phyloP scores from a whole-genome alignment of 2,797 vertebrate species.

The Cyprinella venusta region DNA sequence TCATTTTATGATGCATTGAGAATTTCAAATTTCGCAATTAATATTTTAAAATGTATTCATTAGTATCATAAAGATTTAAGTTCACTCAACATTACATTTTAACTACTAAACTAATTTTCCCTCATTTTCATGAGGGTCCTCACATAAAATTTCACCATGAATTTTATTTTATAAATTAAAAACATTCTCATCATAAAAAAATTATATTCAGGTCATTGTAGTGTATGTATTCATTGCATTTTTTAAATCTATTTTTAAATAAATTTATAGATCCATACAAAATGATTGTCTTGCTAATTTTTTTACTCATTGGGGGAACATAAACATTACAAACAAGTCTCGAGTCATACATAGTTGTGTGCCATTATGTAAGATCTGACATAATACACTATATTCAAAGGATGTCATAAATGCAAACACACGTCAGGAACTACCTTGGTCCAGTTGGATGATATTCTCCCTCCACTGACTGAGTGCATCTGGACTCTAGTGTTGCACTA shows the following conservation, averaged over 20 bases:
- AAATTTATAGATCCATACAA: neutral
- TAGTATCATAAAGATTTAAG: neutral
- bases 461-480: neutral
- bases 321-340: neutral
- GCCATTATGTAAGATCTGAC: neutral
- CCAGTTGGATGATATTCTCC: neutral
- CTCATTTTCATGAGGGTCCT: neutral
- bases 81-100: neutral
- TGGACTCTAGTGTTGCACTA: slow-evolving; percentile 67
- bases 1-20: neutral
- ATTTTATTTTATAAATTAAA: neutral
- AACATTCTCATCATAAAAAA: neutral
- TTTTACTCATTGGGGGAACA: neutral
- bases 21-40: neutral
- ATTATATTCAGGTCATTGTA: neutral
- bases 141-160: neutral
- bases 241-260: neutral
- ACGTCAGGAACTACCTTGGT: neutral
- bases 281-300: neutral
- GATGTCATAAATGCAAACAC: neutral
- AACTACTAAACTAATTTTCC: neutral
- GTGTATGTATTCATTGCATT: neutral
- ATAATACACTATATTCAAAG: neutral
- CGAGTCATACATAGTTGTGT: neutral
- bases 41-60: neutral